Conservation (phyloP, 2,888 invertebrate species). For the Tenthredo scrophulariae region DNA sequence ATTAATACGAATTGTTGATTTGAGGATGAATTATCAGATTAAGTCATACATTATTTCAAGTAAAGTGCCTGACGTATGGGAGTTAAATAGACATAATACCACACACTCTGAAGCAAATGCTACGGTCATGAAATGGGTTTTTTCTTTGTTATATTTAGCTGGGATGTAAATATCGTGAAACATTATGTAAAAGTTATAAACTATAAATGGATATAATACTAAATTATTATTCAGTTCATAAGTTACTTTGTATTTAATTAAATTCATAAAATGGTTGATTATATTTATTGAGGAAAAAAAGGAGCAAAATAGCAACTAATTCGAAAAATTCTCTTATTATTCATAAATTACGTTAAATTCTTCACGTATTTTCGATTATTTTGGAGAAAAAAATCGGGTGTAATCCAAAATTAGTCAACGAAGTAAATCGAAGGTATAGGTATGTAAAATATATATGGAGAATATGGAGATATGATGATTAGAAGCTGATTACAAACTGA, state of each 20-base stretch:
- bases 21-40: conserved; percentile 9
- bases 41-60: conserved; percentile 21
- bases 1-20: conserved; percentile 27
- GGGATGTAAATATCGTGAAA: conserved; percentile 51
- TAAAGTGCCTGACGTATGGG: conserved; percentile 43
- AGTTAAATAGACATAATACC: conserved; percentile 21
- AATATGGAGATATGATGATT: conserved; percentile 2
- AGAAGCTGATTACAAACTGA: neutral
- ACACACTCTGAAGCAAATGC: conserved; percentile 13
- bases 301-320: neutral
- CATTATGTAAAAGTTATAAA: conserved; percentile 41
- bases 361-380: neutral
- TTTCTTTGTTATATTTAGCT: conserved; percentile 46
- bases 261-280: conserved; percentile 45
- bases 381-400: conserved; percentile 17
- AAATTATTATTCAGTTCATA: conserved; percentile 46
- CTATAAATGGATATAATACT: conserved; percentile 39
- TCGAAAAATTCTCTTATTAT: conserved; percentile 11
- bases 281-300: conserved; percentile 31
- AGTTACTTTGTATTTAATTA: conserved; percentile 34
- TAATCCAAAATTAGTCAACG: conserved; percentile 26
- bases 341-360: neutral
- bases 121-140: conserved; percentile 20
- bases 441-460: conserved; percentile 1
- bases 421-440: neutral